phyloP scores from a whole-genome alignment of 2,797 vertebrate species.

The Characodon lateralis region DNA sequence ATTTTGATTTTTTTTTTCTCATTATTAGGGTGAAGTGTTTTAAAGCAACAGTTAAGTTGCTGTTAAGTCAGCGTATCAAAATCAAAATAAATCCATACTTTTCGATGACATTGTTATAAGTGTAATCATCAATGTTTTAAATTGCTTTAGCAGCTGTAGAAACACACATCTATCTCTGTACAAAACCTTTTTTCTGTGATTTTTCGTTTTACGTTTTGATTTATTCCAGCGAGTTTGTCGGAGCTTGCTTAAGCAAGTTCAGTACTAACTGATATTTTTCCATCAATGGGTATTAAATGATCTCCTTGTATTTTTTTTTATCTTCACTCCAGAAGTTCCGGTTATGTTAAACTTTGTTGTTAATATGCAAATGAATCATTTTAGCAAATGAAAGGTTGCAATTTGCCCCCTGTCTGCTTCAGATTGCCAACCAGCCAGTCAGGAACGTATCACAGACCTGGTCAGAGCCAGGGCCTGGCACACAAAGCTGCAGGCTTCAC shows the following conservation, averaged over 20 bases:
- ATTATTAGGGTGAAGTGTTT: too few species aligned
- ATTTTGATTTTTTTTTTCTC: too few species aligned
- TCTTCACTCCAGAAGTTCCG: not conserved
- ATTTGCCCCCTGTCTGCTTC: slow-evolving; percentile 6
- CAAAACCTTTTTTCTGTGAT: too few species aligned
- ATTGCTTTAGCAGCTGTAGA: too few species aligned
- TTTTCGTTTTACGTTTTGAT: not conserved
- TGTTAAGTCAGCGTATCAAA: too few species aligned
- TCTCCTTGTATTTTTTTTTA: too few species aligned
- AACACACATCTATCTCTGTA: too few species aligned
- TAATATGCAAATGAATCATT: not conserved
- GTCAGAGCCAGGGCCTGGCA: slow-evolving; percentile 10
- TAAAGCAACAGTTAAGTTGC: too few species aligned
- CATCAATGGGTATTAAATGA: not conserved
- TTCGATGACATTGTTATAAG: too few species aligned
- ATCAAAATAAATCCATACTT: too few species aligned
- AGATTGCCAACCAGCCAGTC: slow-evolving; percentile 26
- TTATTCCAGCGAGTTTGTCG: not conserved
- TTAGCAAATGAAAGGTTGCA: not conserved
- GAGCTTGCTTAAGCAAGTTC: not conserved
- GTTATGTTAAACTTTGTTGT: not conserved
- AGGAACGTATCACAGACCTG: slow-evolving; percentile 1
- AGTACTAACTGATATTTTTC: not conserved
- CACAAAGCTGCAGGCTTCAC: slow-evolving; percentile 17
- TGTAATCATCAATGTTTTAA: too few species aligned